Percentiles rank a stretch among this genome's conserved stretches.
Conservation (phyloP, 2,113 vertebrate species). For the Tautogolabrus adspersus region DNA sequence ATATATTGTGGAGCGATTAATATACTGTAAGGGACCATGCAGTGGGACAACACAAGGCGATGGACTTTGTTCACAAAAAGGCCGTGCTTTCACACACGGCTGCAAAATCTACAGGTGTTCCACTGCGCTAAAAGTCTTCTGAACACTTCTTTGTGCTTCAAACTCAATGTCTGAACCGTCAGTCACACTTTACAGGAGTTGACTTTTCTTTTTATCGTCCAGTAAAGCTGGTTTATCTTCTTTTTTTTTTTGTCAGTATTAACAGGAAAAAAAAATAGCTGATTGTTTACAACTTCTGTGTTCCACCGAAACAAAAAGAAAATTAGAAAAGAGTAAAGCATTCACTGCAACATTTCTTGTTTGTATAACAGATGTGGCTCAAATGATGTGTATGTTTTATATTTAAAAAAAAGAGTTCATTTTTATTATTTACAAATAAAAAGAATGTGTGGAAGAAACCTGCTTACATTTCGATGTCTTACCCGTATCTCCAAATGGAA, state of each 20-base stretch:
- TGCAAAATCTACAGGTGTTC: conserved; percentile 72
- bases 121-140: conserved; percentile 84
- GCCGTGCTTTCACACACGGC: conserved; percentile 81
- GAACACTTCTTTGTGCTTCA: conserved; percentile 91
- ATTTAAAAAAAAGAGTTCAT: conserved; percentile 82
- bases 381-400: conserved; percentile 89
- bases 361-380: conserved; percentile 88
- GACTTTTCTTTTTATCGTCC: conserved; percentile 88
- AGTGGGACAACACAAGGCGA: conserved; percentile 85
- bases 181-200: conserved; percentile 65
- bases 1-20: conserved; percentile 79
- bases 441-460: conserved; percentile 86
- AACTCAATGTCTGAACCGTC: conserved; percentile 88
- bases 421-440: conserved; percentile 91
- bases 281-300: conserved; percentile 88
- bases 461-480: not conserved
- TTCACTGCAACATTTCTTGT: conserved; percentile 86
- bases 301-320: conserved; percentile 80
- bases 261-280: conserved; percentile 74
- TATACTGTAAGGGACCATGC: conserved; percentile 82
- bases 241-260: conserved; percentile 81
- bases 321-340: conserved; percentile 76
- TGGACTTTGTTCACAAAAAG: conserved; percentile 81
- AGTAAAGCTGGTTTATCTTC: conserved; percentile 82
- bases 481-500: no score